Evolutionary conservation across 1,140 invertebrate genomes (phyloP).

Genomic region (Acromyrmex charruanus): DNA sequence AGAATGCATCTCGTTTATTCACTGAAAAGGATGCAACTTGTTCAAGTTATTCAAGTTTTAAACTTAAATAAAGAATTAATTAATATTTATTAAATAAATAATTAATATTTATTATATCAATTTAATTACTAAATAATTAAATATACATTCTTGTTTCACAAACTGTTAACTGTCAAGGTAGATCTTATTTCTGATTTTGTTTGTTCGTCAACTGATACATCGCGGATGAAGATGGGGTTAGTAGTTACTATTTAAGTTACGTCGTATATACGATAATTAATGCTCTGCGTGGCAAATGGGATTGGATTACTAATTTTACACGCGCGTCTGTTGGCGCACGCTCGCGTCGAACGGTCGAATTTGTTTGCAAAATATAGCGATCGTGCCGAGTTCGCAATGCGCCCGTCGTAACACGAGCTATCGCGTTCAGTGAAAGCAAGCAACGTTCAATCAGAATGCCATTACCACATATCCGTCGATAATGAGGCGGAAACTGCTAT

Average conservation of each 20-base stretch:
- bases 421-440: conserved; percentile 56
- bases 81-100: too few relatives aligned
- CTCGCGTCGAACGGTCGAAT: conserved; percentile 48
- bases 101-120: too few relatives aligned
- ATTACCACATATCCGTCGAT: conserved; percentile 57
- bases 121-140: too few relatives aligned
- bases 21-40: too few relatives aligned
- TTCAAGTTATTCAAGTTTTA: too few relatives aligned
- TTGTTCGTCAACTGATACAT: neutral
- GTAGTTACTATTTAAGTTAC: neutral
- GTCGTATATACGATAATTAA: conserved; percentile 40
- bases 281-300: conserved; percentile 33
- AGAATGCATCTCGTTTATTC: too few relatives aligned
- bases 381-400: conserved; percentile 47
- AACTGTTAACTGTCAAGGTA: neutral
- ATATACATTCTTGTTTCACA: neutral
- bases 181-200: neutral
- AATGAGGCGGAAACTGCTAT: conserved; percentile 46
- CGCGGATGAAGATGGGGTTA: neutral
- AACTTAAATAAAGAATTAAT: too few relatives aligned
- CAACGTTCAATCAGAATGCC: conserved; percentile 59
- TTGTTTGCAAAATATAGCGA: conserved; percentile 66
- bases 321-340: conserved; percentile 14
- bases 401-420: conserved; percentile 51
- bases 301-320: conserved; percentile 64